Base-by-base conservation (phyloP, 2,888 invertebrate species). In the Cataglyphis rosenhaueri region DNA sequence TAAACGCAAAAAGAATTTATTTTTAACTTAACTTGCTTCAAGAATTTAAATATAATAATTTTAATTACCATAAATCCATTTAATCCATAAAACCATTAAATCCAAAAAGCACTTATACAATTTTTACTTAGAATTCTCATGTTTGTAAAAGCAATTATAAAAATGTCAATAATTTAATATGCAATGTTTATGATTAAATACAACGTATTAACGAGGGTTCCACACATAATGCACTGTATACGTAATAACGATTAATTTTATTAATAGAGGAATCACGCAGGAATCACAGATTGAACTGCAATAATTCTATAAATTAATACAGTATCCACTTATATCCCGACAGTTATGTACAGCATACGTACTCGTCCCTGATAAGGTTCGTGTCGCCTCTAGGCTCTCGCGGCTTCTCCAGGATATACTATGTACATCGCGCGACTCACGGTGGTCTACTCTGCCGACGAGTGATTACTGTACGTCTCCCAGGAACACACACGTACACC, bases 401-500 rank as follows among this genome's bases (percentile, higher is more conserved):
- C 62, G 52, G 59, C 38, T 81, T 41, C 35, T 57, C 76, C 44
- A 57, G 76, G 44, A 65, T 76, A 57, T 65, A 81, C 44, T 21
- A 48, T 55, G 70, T 35, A 48, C 62, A 78, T 79, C 48, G 62
- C 52, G 79, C n/a, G 82, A 81, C 64, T 85, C 85, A 75, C 66
- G 85, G 83, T 86, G 85, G 85, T 85, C 88, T 55, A 66, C 70
- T 66, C 25, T 66, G 59, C 71, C 73, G 38, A 76, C 82, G 78
- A 85, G 66, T 52, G 78, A 84, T 85, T 87, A 82, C 73, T n/a
- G 73, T 41, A 79, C 78, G 64, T 61, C 82, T 78, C 81, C 25
- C 66, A 62, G 52, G 62, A 68, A 82, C 81, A 78, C 62, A 65
- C 59, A 62, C 65, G 74, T 73, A 73, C 38, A 66, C 64, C 21